phyloP scores from a whole-genome alignment of 1,140 invertebrate species.

The Antheraea mylitta region DNA sequence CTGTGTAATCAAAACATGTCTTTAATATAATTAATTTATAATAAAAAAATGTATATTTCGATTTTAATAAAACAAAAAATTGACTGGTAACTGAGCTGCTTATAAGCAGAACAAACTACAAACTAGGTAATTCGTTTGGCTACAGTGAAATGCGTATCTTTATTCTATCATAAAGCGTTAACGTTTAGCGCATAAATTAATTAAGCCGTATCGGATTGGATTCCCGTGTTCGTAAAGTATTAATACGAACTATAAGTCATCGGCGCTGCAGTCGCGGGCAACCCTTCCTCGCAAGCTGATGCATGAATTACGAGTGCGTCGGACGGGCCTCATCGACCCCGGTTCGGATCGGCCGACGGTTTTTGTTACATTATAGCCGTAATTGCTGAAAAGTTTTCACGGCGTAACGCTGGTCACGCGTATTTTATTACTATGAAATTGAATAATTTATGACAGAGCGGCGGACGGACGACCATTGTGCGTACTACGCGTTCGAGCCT shows the following conservation, averaged over 20 bases:
- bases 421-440: constrained; percentile 79
- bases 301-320: constrained; percentile 70
- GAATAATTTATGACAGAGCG: constrained; percentile 75
- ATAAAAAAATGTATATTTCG: no score
- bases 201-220: constrained; percentile 53
- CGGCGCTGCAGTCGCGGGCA: constrained; percentile 61
- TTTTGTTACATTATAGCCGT: constrained; percentile 76
- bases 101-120: no score
- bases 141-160: neutral
- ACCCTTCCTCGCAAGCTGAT: constrained; percentile 76
- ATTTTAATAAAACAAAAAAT: no score
- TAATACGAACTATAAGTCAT: constrained; percentile 74
- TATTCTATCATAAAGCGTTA: constrained; percentile 15
- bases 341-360: constrained; percentile 63
- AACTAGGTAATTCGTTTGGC: neutral
- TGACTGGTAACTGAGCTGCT: no score
- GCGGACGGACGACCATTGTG: constrained; percentile 47
- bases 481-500: constrained; percentile 46
- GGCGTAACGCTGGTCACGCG: constrained; percentile 69
- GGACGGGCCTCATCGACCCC: constrained; percentile 44
- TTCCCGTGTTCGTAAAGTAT: constrained; percentile 57
- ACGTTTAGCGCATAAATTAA: constrained; percentile 53
- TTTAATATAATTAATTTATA: no score
- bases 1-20: no score
- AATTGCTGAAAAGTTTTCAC: constrained; percentile 79